Evolutionary conservation across 2,113 vertebrate genomes (phyloP).

Genomic region (Pollimyrus isidori): DNA sequence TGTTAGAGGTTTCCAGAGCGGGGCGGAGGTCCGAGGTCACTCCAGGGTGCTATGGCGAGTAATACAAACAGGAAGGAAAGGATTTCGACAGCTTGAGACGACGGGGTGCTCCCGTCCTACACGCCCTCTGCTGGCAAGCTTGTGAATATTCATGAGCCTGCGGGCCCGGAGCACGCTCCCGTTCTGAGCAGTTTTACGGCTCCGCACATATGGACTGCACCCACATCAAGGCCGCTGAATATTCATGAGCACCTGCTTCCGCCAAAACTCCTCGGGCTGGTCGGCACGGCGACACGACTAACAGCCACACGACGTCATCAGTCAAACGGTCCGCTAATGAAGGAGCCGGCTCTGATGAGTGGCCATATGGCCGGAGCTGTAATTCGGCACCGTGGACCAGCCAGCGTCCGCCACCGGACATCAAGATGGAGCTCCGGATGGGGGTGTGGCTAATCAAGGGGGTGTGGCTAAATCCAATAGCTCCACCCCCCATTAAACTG

Average conservation of each 20-base stretch:
- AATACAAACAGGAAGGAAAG: background rate
- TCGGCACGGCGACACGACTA: background rate
- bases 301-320: background rate
- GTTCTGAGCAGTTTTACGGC: background rate
- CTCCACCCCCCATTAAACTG: background rate
- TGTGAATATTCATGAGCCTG: slow-evolving; percentile 7
- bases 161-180: background rate
- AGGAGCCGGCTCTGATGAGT: background rate
- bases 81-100: background rate
- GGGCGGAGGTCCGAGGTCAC: background rate
- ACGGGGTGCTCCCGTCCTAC: background rate
- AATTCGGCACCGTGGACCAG: background rate
- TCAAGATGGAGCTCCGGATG: background rate
- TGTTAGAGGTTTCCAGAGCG: background rate
- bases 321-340: slow-evolving; percentile 1
- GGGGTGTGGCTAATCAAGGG: background rate
- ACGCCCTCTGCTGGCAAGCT: background rate
- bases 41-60: background rate
- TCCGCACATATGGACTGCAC: slow-evolving; percentile 11
- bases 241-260: slow-evolving; percentile 19
- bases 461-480: background rate
- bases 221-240: slow-evolving; percentile 10
- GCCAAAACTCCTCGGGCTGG: background rate
- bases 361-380: slow-evolving; percentile 3
- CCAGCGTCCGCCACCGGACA: background rate